A percentile compares a stretch with the other conserved stretches of the same genome.
Conservation (phyloP, 2,797 vertebrate species). For the Vespertilio murinus region DNA sequence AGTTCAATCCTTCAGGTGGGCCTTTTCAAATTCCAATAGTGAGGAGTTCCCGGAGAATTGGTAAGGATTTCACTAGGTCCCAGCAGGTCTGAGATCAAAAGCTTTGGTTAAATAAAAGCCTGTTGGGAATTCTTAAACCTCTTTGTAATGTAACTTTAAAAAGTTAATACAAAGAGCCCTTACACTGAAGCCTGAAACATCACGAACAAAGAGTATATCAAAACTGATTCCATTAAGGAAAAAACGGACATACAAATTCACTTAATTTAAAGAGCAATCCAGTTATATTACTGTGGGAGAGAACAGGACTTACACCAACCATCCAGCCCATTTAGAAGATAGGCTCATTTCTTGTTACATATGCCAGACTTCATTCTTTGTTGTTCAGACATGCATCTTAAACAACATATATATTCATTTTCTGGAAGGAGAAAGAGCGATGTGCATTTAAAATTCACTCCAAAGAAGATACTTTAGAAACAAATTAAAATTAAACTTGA, state of each 20-base stretch:
- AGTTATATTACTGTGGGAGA: conserved; percentile 77
- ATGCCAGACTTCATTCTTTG: conserved; percentile 72
- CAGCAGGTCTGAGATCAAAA: conserved; percentile 94
- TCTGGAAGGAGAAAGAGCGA: conserved; percentile 74
- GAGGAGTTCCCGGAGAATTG: conserved; percentile 88
- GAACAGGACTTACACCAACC: conserved; percentile 63
- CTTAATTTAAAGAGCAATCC: conserved; percentile 85
- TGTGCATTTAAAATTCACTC: conserved; percentile 74
- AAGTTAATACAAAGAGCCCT: conserved; percentile 93
- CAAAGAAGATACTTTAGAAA: conserved; percentile 79
- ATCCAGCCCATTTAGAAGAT: conserved; percentile 55
- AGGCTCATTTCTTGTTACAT: conserved; percentile 76
- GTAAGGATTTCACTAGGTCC: conserved; percentile 89
- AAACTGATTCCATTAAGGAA: conserved; percentile 88
- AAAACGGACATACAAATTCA: conserved; percentile 84
- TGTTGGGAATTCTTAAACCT: conserved; percentile 92
- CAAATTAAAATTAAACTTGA: conserved; percentile 84
- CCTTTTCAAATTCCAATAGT: conserved; percentile 90
- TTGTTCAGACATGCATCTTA: conserved; percentile 70
- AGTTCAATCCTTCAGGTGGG: conserved; percentile 90
- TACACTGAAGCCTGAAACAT: conserved; percentile 90
- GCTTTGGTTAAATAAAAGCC: conserved; percentile 92
- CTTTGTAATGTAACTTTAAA: conserved; percentile 96
- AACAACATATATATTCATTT: conserved; percentile 67
- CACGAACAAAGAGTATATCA: conserved; percentile 87